Percentiles rank a stretch among this genome's conserved stretches.
These are phyloP conservation scores for Ellobium chinense DNA, from an alignment of 2,888 invertebrate species.

Conservation along the genomic window DNA sequence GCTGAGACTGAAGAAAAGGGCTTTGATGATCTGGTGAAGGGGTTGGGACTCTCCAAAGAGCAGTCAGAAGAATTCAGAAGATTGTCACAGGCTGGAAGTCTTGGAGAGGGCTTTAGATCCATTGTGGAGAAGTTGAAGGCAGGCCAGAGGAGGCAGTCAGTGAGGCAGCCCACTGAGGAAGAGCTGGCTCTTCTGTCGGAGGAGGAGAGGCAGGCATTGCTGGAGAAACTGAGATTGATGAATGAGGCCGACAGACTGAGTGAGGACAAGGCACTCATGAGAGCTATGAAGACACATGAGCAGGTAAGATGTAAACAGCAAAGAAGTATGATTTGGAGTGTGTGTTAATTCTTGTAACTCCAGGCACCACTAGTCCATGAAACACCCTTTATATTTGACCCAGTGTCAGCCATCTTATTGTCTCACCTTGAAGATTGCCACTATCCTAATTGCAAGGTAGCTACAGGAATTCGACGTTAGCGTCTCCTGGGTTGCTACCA, in stretches of 20 bases:
- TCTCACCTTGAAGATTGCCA: no score
- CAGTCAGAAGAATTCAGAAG: slow-evolving; percentile 63
- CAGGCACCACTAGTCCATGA: no score
- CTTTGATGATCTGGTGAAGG: slow-evolving; percentile 28
- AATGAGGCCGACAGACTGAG: slow-evolving; percentile 67
- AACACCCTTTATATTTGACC: no score
- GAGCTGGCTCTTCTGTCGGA: slow-evolving; percentile 30
- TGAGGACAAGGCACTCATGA: slow-evolving; percentile 69
- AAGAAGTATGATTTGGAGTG: background rate
- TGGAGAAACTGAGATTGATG: slow-evolving; percentile 51
- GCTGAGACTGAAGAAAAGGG: slow-evolving; percentile 19
- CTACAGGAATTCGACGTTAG: no score
- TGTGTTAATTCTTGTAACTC: background rate
- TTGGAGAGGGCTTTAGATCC: background rate
- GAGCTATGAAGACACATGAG: slow-evolving; percentile 59
- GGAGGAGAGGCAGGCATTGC: slow-evolving; percentile 45
- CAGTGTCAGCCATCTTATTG: no score
- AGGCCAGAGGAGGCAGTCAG: background rate
- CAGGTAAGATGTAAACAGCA: slow-evolving; percentile 58
- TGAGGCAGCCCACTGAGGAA: slow-evolving; percentile 9
- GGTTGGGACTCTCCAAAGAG: slow-evolving; percentile 35
- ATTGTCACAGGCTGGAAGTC: background rate
- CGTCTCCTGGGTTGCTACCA: no score
- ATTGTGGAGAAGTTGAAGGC: background rate
- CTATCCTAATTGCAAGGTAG: no score